Percentiles rank a stretch among this genome's conserved stretches.
Evolutionary conservation across 1,140 invertebrate species (phyloP).

Genomic region (Calephelis nemesis): DNA sequence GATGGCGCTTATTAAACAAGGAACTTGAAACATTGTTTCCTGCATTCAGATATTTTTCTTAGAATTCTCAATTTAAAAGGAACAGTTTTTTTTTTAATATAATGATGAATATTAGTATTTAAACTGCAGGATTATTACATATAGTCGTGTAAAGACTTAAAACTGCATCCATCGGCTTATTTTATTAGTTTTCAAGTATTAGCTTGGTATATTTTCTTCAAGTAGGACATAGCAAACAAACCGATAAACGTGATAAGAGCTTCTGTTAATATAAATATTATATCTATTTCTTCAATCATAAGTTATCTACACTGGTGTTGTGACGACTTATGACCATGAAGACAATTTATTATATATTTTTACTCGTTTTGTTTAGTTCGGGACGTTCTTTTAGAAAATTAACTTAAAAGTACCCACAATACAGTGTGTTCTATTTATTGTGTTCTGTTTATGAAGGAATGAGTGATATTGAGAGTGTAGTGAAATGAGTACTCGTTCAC

Average conservation of each 20-base stretch:
- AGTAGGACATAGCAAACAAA: constrained; percentile 52
- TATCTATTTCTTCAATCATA: constrained; percentile 50
- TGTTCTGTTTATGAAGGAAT: constrained; percentile 27
- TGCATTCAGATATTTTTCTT: too few relatives aligned
- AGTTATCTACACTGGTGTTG: constrained; percentile 56
- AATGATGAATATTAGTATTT: too few relatives aligned
- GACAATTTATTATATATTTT: constrained; percentile 19
- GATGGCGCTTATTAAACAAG: too few relatives aligned
- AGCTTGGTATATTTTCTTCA: background rate
- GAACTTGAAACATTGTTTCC: too few relatives aligned
- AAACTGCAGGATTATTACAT: too few relatives aligned
- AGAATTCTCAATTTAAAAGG: too few relatives aligned
- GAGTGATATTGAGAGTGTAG: constrained; percentile 32
- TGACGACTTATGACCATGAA: constrained; percentile 17
- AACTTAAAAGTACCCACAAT: too few relatives aligned
- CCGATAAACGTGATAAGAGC: constrained; percentile 68
- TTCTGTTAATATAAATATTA: constrained; percentile 55
- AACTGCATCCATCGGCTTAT: background rate
- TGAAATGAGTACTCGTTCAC: constrained; percentile 41
- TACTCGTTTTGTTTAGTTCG: background rate
- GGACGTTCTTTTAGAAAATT: too few relatives aligned
- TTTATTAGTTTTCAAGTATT: background rate
- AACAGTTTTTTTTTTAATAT: too few relatives aligned
- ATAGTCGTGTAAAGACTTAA: background rate
- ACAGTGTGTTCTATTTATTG: background rate